Evolutionary conservation across 1,140 invertebrate species (phyloP).

Genomic region (Doryteuthis pealeii): DNA sequence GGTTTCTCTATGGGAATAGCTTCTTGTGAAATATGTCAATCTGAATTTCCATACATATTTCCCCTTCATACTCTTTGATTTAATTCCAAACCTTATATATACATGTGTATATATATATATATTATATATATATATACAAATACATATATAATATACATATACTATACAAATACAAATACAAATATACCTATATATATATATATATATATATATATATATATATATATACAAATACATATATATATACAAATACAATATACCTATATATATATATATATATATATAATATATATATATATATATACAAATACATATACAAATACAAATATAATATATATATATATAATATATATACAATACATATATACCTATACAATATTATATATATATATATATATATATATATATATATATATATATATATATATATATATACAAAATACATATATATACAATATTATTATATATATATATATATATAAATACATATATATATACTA

Average conservation of each 20-base stretch:
- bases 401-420: background rate
- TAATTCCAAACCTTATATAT: too few relatives aligned
- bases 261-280: too few relatives aligned
- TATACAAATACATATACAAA: background rate
- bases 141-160: background rate
- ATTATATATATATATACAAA: too few relatives aligned
- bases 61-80: too few relatives aligned
- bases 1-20: too few relatives aligned
- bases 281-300: background rate
- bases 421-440: background rate
- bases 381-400: background rate
- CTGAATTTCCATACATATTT: too few relatives aligned
- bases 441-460: too few relatives aligned
- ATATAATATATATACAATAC: too few relatives aligned
- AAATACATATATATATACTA: background rate
- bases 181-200: background rate
- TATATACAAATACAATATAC: background rate
- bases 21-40: too few relatives aligned
- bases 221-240: background rate
- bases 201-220: background rate
- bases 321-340: background rate
- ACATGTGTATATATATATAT: too few relatives aligned
- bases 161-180: background rate
- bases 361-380: background rate
- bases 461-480: too few relatives aligned